Base-by-base conservation (phyloP, 1,140 invertebrate species). In the Drosophila kanapiae region DNA sequence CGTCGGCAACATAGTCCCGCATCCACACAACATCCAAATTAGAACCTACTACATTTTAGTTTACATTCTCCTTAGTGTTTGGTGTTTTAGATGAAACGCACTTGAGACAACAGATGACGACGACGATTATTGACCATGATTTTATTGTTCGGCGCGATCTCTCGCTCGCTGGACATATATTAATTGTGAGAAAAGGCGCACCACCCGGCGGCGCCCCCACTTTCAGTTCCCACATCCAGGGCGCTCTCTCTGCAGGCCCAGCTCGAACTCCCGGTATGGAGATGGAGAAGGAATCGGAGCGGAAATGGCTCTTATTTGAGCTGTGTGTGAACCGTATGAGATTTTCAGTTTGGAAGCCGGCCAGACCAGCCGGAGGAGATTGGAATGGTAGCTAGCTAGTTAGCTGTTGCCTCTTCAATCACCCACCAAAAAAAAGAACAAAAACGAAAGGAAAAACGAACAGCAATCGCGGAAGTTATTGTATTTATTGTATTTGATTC, bases 11-110 rank as follows among this genome's bases (percentile, higher is more conserved):
- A 88, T 87, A 79, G 78, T 85, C 78, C 78, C 75, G 71, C 69
- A 77, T 75, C 78, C 75, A 68, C 82, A 75, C 61, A 74, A 78
- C 77, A 91, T 84, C 78, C 84, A 91, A 88, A 90, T 91, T 90
- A 88, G 79, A 90, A 91, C 70, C 70, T 82, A 91, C 83, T 91
- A 82, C 62, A 87, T 91, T 85, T 92, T 92, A 90, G 82, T 92
- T 91, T 76, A 84, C 81, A 92, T 92, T 87, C 80, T 91, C 62
- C 71, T 87, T 75, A 90, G 80, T 87, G 80, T 92, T 92, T 92
- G 91, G 91, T 92, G 91, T 92, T 92, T 92, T 91, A 92, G 91
- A 92, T 92, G 91, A 92, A 90, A 91, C 82, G 87, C 91, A 85
- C 82, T 84, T 92, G 91, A 92, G 91, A 91, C 87, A 81, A 83